Conservation (phyloP, 2,888 invertebrate genomes). For the Timandra comae region DNA sequence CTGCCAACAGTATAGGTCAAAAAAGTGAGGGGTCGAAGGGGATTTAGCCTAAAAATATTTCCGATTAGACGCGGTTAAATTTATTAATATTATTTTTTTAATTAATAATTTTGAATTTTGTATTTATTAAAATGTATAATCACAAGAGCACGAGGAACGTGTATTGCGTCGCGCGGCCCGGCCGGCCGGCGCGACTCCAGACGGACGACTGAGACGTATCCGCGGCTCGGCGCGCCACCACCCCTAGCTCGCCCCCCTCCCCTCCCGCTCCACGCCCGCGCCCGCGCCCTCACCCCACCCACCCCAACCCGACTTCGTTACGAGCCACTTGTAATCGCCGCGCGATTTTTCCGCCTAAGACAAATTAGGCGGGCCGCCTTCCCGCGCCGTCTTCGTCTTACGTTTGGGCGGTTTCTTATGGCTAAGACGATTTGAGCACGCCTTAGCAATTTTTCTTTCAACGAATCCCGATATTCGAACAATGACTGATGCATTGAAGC, state of each 20-base stretch:
- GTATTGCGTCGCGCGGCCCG: conserved; percentile 74
- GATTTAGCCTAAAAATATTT: conserved; percentile 70
- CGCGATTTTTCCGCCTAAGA: conserved; percentile 76
- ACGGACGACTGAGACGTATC: conserved; percentile 72
- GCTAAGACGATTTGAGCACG: conserved; percentile 48
- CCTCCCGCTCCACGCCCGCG: conserved; percentile 24
- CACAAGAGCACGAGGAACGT: conserved; percentile 78
- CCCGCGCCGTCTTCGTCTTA: conserved; percentile 42
- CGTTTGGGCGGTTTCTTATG: conserved; percentile 63
- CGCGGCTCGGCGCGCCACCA: conserved; percentile 48
- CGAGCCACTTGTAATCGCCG: conserved; percentile 76
- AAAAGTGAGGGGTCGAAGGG: conserved; percentile 56
- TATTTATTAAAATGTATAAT: conserved; percentile 71
- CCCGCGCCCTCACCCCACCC: conserved; percentile 27
- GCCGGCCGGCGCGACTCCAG: conserved; percentile 75
- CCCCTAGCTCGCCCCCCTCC: conserved; percentile 25
- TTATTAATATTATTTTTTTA: too few relatives aligned
- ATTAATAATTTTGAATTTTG: conserved; percentile 49
- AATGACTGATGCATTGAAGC: conserved; percentile 1
- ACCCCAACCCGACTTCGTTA: conserved; percentile 70
- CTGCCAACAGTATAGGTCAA: conserved; percentile 61
- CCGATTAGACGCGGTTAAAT: conserved; percentile 64
- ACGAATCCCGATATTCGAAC: conserved; percentile 6
- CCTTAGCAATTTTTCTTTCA: conserved; percentile 32
- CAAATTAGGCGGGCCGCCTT: conserved; percentile 71